Evolutionary conservation across 2,113 vertebrate species (phyloP).

Genomic region (Salvelinus sp.): DNA sequence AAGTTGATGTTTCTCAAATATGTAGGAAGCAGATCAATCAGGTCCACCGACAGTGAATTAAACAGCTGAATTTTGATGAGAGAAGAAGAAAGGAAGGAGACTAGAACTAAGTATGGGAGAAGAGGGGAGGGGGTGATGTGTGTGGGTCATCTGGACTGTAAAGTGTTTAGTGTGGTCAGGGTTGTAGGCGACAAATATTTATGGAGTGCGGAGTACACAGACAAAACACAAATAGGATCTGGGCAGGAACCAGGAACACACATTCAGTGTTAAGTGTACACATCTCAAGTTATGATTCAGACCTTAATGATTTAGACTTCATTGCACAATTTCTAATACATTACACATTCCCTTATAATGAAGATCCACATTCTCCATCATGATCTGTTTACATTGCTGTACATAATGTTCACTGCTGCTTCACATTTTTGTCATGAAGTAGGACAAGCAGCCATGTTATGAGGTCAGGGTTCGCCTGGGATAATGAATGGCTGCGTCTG

Average conservation of each 20-base stretch:
- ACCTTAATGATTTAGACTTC: not conserved
- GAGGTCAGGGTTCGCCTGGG: constrained; percentile 33
- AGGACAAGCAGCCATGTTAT: not conserved
- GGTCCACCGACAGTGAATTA: constrained; percentile 68
- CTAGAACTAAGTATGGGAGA: not conserved
- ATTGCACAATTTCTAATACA: too few species aligned
- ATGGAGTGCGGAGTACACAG: not conserved
- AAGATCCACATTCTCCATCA: too few species aligned
- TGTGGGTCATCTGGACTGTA: not conserved
- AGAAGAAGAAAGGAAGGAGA: constrained; percentile 28
- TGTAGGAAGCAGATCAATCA: constrained; percentile 70
- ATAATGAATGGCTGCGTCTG: constrained; percentile 23
- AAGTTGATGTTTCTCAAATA: constrained; percentile 56
- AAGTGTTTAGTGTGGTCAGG: not conserved
- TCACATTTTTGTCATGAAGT: not conserved
- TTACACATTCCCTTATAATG: too few species aligned
- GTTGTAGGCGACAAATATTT: not conserved
- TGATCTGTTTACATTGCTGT: too few species aligned
- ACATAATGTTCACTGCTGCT: not conserved
- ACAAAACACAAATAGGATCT: not conserved
- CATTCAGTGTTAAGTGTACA: not conserved
- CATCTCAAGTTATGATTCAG: not conserved
- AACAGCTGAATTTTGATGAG: constrained; percentile 68
- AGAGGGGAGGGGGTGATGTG: constrained; percentile 53
- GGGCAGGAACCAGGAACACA: not conserved